A percentile compares a stretch with the other conserved stretches of the same genome.
Conservation (phyloP, 2,113 vertebrate genomes). For the Pseudorectes ferrugineus region DNA sequence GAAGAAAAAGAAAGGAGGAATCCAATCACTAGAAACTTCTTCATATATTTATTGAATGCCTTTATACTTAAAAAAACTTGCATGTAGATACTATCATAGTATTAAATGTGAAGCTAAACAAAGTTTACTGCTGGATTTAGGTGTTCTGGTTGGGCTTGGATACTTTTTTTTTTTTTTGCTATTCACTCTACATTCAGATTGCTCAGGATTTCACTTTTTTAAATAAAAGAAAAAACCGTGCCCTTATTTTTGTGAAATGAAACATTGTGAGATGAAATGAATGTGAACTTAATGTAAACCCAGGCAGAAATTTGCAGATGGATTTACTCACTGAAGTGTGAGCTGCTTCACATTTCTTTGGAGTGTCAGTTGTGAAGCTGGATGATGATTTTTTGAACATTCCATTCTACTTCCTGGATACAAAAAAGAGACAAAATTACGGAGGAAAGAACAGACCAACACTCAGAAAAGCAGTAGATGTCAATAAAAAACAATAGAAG, state of each 20-base stretch:
- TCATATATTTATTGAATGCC: neutral
- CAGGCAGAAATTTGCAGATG: neutral
- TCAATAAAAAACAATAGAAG: neutral
- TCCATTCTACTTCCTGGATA: neutral
- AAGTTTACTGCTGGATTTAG: neutral
- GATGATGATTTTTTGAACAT: neutral
- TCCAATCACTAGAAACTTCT: neutral
- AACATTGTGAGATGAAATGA: neutral
- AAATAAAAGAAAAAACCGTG: neutral
- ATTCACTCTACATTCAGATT: neutral
- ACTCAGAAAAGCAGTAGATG: neutral
- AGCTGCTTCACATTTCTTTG: neutral
- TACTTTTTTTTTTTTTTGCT: neutral
- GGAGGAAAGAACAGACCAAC: neutral
- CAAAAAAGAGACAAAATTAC: neutral
- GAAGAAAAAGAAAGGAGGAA: neutral
- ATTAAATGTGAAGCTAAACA: neutral
- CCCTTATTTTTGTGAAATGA: neutral
- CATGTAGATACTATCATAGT: neutral
- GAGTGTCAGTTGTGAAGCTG: neutral
- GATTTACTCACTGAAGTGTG: neutral
- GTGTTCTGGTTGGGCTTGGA: neutral
- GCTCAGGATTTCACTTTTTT: neutral
- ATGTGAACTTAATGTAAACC: neutral
- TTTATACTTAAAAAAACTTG: neutral